Base-by-base conservation (phyloP, 2,888 invertebrate genomes). In the Pantelozetes paolii region DNA sequence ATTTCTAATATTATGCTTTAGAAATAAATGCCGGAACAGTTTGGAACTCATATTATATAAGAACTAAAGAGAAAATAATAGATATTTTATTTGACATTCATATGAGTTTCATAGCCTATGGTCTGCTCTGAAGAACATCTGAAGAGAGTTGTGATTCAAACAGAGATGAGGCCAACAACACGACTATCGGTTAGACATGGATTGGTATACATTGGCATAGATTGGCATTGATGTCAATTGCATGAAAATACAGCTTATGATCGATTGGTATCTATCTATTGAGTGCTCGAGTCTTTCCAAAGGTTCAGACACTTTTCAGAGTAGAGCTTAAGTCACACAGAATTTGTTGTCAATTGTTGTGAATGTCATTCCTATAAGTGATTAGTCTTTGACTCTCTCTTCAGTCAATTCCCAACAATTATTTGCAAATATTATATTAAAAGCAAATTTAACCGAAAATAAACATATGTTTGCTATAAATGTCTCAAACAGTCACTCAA, bases 341-440 rank as follows among this genome's bases (percentile, higher is more conserved):
- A 62, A 62, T 67, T 67, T 67, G 67, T 67, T 59, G 59, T 30
- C 67, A 42, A 67, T 67, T 67, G 67, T 67, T 67, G 42, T 67
- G 40, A 67, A 20, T 67, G 67, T 40, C 67, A 67, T 67, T 40
- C 8, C 40, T 13, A 67, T 67, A 67, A 67, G 40, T 36, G 67
- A 67, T 67, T 67, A 67, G 67, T 67, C 36, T 11, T 36, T n/a
- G 15, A 20, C 26, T 54, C 20, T 48, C n/a, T 48, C 2, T 40
- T 48, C 5, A 5, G 5, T n/a, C 48, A 48, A n/a, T 20, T 3
- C 6, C 48, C 48, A 48, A n/a, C 48, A n/a, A 2, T 48, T 48
- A n/a, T n/a, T 48, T n/a, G 2, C 48, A 2, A 57, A n/a, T n/a
- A n/a, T n/a, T 28, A 20, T 28, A 57, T 59, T 32, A 1, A 2